Evolutionary conservation across 2,888 invertebrate species (phyloP).

Genomic region (Silvanus unidentatus): DNA sequence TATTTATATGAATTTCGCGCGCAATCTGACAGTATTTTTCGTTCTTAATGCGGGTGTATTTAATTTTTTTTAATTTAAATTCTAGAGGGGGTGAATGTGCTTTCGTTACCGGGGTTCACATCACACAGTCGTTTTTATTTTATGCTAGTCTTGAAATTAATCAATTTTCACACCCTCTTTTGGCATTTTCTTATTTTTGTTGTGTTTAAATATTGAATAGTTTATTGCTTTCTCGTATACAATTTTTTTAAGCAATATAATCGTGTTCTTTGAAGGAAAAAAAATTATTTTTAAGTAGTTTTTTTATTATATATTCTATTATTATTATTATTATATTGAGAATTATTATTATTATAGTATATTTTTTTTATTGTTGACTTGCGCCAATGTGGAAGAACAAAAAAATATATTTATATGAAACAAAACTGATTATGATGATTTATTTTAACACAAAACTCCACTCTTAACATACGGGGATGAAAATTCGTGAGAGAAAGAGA

Average conservation of each 20-base stretch:
- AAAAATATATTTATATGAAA: slow-evolving; percentile 48
- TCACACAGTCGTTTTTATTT: background rate
- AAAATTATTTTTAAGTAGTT: slow-evolving; percentile 34
- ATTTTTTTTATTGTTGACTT: slow-evolving; percentile 49
- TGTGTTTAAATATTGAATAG: background rate
- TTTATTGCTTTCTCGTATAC: no score
- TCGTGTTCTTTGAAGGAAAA: background rate
- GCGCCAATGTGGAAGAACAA: slow-evolving; percentile 49
- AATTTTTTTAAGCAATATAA: no score
- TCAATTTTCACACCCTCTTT: background rate
- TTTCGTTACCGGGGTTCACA: slow-evolving; percentile 10
- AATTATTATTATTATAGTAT: slow-evolving; percentile 33
- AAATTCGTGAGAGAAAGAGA: no score
- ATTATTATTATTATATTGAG: slow-evolving; percentile 20
- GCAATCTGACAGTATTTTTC: background rate
- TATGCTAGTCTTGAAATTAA: background rate
- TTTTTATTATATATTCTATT: slow-evolving; percentile 39
- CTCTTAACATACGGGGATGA: background rate
- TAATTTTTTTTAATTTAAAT: slow-evolving; percentile 6
- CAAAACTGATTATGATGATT: slow-evolving; percentile 29
- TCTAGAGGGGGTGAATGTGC: slow-evolving; percentile 14
- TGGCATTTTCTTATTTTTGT: slow-evolving; percentile 2
- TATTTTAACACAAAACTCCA: slow-evolving; percentile 19
- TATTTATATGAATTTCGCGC: slow-evolving; percentile 1
- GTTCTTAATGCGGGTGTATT: background rate